Evolutionary conservation across 2,888 invertebrate species (phyloP), one percentile per base, ranked within the genome.

Genomic region (Morinoia aosen): DNA sequence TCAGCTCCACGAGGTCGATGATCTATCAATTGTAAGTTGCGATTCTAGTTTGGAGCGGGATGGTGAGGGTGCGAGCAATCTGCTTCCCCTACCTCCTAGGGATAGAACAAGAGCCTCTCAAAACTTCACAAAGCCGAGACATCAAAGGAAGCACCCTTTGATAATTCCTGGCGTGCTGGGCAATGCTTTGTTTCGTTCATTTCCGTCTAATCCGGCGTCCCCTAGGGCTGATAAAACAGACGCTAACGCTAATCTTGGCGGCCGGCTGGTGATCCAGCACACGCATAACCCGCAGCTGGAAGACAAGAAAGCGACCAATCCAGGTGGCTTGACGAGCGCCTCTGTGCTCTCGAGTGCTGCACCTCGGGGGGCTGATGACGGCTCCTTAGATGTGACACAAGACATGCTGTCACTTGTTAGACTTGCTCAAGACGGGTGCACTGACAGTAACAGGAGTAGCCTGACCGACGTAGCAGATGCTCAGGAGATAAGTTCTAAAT

Each of bases 141-240:
- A 98, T 97, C 98, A 98, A 96, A 97, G 98, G 88, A 98, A 98
- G 97, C 98, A 98, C 97, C 98, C 98, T 0, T 97, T 99, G 88
- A 98, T 98, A 95, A 98, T 98, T 97, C 98, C 98, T 7, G 98
- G 97, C n/a, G 97, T 97, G 91, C 97, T 97, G 91, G 96, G 97
- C 39, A 96, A 96, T 95, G 96, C 95, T 64, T 88, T 96, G 58
- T 95, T 96, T 16, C 96, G 96, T 57, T 95, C 95, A 39, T 95
- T 93, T 93, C 93, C 76, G 48, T 64, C 56, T 88, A 95, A 88
- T 61, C 48, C 88, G 25, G 56, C 76, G 56, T 56, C 57, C 33
- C 57, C 57, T 57, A 96, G 96, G 33, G 96, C 88, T 39, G 96
- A 96, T 39, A 96, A 96, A 76, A 58, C 88, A 33, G 96, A 96